Evolutionary conservation across 2,113 vertebrate genomes (phyloP), one percentile per base, ranked within the genome.

Genomic region (Istiophorus platypterus): DNA sequence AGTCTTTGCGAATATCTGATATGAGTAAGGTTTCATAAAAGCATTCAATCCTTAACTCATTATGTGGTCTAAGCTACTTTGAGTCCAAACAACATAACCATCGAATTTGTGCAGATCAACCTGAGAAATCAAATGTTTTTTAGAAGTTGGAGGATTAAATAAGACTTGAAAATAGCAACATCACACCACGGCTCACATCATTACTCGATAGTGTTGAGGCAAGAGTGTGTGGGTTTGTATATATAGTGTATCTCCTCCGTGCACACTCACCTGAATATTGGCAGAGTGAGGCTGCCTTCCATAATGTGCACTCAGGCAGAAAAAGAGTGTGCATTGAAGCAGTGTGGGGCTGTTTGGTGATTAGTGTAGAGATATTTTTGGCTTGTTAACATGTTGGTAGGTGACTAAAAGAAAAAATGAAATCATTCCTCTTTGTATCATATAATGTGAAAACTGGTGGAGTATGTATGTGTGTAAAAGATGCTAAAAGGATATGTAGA

Each of bases 221-320:
- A 39, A 45, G 42, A 5, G 42, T 17, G 42, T 17, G 42, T 45
- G 42, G 5, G 42, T 17, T 45, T 15, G 42, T 45, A 39, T 5
- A 4, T 17, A 4, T 17, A 17, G 14, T 17, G 42, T 45, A 39
- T 39, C 37, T 10, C 37, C 37, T 39, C 8, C 9, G 37, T 39
- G 37, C n/a, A 61, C 31, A 41, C 31, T 78, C 56, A 69, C 54
- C 56, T 69, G 65, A 69, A 39, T 39, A 8, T 39, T 8, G 37
- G 37, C 37, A 39, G 37, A 39, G 10, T 39, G 37, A 39, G 37
- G 37, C 8, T 7, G 37, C 37, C 37, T 39, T 39, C 37, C 37
- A 39, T 39, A 8, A 5, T 39, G 37, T 52, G 56, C 11, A 37
- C 31, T 70, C n/a, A 39, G 51, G 66, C 54, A 49, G 29, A 27